A percentile compares a stretch with the other conserved stretches of the same genome.
Conservation (phyloP, 2,888 invertebrate species). For the Calameuta idolon region DNA sequence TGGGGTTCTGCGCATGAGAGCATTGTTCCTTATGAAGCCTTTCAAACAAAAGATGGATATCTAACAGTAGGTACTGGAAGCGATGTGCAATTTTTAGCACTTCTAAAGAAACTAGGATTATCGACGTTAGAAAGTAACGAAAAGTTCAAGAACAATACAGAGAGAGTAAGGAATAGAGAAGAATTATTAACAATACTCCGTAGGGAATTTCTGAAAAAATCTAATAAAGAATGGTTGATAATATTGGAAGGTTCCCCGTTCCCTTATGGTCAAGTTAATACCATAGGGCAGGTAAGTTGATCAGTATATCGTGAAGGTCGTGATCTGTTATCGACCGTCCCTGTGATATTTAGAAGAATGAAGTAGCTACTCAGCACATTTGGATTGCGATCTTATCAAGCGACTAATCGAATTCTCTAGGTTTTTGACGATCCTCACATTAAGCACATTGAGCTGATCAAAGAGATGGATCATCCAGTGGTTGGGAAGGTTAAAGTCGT, state of each 20-base stretch:
- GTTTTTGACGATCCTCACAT: slow-evolving; percentile 93
- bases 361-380: background rate
- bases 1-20: slow-evolving; percentile 96
- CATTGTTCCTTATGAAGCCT: slow-evolving; percentile 95
- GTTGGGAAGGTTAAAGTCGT: slow-evolving; percentile 82
- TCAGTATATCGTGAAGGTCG: background rate
- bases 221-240: slow-evolving; percentile 80
- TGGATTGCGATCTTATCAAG: background rate
- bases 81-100: slow-evolving; percentile 80
- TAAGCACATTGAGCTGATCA: slow-evolving; percentile 77
- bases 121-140: slow-evolving; percentile 73
- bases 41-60: slow-evolving; percentile 84
- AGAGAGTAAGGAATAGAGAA: slow-evolving; percentile 81
- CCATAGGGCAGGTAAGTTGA: slow-evolving; percentile 74
- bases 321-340: slow-evolving; percentile 4
- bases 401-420: slow-evolving; percentile 48
- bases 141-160: slow-evolving; percentile 78
- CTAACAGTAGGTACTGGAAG: slow-evolving; percentile 91
- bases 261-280: slow-evolving; percentile 92
- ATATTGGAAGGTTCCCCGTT: slow-evolving; percentile 81
- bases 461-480: slow-evolving; percentile 77
- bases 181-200: slow-evolving; percentile 76
- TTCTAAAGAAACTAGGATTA: slow-evolving; percentile 76
- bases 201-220: slow-evolving; percentile 72
- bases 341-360: background rate